phyloP scores from a whole-genome alignment of 2,888 invertebrate species.

The Seira sanloemensis region DNA sequence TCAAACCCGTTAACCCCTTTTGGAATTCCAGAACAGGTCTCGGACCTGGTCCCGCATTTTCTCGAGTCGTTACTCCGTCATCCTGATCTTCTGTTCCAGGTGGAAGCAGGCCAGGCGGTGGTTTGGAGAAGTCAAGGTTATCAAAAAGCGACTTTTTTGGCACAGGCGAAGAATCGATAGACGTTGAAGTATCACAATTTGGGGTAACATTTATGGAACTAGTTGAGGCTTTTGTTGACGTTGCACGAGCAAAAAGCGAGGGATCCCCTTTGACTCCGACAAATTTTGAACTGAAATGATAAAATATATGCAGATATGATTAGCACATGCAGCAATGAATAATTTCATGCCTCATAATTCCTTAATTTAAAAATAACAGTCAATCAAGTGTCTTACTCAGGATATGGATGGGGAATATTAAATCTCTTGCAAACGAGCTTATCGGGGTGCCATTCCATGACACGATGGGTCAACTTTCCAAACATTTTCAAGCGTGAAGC shows the following conservation, averaged over 20 bases:
- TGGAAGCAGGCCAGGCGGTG: slow-evolving; percentile 71
- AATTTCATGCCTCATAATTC: neutral
- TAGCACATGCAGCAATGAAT: neutral
- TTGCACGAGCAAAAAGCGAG: neutral
- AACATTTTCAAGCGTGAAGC: slow-evolving; percentile 87
- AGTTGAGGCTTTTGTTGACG: neutral
- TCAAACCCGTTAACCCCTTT: neutral
- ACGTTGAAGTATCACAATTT: neutral
- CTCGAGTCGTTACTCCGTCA: neutral
- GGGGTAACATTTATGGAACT: neutral
- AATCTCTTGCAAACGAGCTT: slow-evolving; percentile 91
- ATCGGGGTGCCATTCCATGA: slow-evolving; percentile 88
- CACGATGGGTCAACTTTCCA: slow-evolving; percentile 84
- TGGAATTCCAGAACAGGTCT: slow-evolving; percentile 29
- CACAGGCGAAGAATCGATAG: neutral
- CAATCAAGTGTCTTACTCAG: slow-evolving; percentile 77
- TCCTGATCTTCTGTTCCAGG: neutral
- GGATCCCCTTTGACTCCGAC: slow-evolving; percentile 62
- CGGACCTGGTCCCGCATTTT: neutral
- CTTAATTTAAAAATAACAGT: neutral
- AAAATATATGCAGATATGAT: slow-evolving; percentile 24
- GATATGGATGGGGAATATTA: slow-evolving; percentile 92
- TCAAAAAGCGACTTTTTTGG: slow-evolving; percentile 71
- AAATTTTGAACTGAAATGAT: slow-evolving; percentile 68
- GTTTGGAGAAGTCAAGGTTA: slow-evolving; percentile 72